These are phyloP conservation scores for Eretmochelys imbricata DNA, from an alignment of 2,113 vertebrate species.

Conservation along the genomic window DNA sequence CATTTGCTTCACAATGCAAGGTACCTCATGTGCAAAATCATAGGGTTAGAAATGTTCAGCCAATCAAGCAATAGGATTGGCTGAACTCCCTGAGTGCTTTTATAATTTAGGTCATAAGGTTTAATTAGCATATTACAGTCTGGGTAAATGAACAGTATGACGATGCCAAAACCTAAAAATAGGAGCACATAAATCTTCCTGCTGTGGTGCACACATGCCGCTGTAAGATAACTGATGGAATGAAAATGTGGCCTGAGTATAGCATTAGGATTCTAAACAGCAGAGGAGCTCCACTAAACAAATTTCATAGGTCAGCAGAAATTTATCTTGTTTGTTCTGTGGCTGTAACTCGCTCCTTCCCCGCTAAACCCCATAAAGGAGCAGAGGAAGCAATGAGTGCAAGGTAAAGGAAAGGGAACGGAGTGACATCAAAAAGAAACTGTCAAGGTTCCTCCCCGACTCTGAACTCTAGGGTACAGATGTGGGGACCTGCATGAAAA, in stretches of 20 bases:
- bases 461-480: no score
- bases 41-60: conserved; percentile 23
- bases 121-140: conserved; percentile 80
- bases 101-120: conserved; percentile 77
- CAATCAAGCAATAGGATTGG: conserved; percentile 1
- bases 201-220: conserved; percentile 56
- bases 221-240: conserved; percentile 67
- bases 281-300: conserved; percentile 47
- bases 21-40: not conserved
- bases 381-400: not conserved
- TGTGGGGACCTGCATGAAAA: no score
- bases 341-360: conserved; percentile 56
- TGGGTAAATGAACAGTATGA: conserved; percentile 71
- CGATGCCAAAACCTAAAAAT: conserved; percentile 76
- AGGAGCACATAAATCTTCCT: conserved; percentile 78
- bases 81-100: conserved; percentile 39
- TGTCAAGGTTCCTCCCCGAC: no score
- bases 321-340: conserved; percentile 75
- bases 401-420: conserved; percentile 32
- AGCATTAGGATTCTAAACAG: conserved; percentile 71
- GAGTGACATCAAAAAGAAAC: not conserved
- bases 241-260: conserved; percentile 48
- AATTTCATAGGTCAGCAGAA: conserved; percentile 66
- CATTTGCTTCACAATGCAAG: conserved; percentile 29
- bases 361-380: conserved; percentile 50